A percentile compares a stretch with the other conserved stretches of the same genome.
phyloP scores from a whole-genome alignment of 2,113 vertebrate species.

The Catagonus wagneri region DNA sequence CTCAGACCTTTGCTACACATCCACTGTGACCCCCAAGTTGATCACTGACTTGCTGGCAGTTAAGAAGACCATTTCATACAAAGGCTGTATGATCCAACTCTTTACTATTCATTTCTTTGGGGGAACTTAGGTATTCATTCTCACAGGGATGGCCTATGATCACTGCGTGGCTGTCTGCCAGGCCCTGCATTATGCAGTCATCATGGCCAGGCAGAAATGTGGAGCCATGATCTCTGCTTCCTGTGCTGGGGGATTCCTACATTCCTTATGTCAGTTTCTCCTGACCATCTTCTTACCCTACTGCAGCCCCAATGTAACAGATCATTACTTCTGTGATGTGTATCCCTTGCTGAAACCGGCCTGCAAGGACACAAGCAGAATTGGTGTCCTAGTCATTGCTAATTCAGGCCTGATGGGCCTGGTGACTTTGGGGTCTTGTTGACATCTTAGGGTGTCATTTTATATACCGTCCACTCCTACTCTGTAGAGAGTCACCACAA shows the following conservation, averaged over 20 bases:
- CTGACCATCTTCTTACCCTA: constrained; percentile 34
- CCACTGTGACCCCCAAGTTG: constrained; percentile 55
- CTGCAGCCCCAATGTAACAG: constrained; percentile 55
- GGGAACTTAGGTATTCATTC: constrained; percentile 66
- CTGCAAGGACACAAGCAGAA: background rate
- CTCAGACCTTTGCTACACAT: constrained; percentile 58
- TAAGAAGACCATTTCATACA: background rate
- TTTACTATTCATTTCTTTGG: constrained; percentile 28
- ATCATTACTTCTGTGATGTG: background rate
- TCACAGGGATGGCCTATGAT: constrained; percentile 72
- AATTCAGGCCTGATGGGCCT: background rate
- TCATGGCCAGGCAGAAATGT: constrained; percentile 41
- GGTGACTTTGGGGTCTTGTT: background rate
- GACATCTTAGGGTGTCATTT: background rate
- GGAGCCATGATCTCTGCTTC: background rate
- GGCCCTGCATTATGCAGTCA: constrained; percentile 30
- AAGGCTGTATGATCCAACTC: background rate
- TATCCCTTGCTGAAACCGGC: background rate
- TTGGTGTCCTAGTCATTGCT: background rate
- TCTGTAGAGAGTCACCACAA: background rate
- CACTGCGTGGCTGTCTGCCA: constrained; percentile 66
- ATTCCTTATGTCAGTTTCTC: constrained; percentile 61
- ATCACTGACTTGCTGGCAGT: constrained; percentile 16
- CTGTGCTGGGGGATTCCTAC: constrained; percentile 20
- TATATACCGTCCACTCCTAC: background rate